Conservation (phyloP, 2,113 vertebrate species). For the Prinia subflava region DNA sequence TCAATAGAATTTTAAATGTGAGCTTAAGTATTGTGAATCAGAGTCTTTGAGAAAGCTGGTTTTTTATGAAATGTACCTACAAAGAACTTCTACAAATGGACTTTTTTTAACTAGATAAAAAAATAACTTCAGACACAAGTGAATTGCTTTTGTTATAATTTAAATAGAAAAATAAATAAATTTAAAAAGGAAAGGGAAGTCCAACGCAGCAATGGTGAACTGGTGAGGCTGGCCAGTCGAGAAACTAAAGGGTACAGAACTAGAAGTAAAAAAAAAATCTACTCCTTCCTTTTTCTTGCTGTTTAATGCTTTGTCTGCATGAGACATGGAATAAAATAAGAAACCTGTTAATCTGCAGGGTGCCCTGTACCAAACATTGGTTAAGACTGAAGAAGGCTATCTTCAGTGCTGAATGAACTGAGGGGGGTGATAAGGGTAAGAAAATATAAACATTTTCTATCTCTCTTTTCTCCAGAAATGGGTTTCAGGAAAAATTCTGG, state of each 20-base stretch:
- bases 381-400: not conserved
- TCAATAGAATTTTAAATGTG: not conserved
- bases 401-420: not conserved
- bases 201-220: not conserved
- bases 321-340: conserved; percentile 46
- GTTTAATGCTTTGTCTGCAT: conserved; percentile 32
- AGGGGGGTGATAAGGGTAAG: not conserved
- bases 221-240: not conserved
- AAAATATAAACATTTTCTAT: not conserved
- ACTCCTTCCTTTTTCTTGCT: conserved; percentile 25
- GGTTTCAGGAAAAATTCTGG: not conserved
- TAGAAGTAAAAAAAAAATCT: conserved; percentile 11
- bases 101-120: not conserved
- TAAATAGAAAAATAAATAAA: not conserved
- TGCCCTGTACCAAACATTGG: conserved; percentile 36
- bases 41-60: not conserved
- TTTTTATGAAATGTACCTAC: not conserved
- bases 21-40: not conserved
- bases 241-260: conserved; percentile 15
- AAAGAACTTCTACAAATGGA: not conserved
- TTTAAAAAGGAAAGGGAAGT: not conserved
- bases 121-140: not conserved
- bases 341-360: conserved; percentile 38
- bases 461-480: not conserved
- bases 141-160: not conserved